These are phyloP conservation scores for Diarsia dahlii DNA, from an alignment of 2,888 invertebrate genomes.

Conservation along the genomic window DNA sequence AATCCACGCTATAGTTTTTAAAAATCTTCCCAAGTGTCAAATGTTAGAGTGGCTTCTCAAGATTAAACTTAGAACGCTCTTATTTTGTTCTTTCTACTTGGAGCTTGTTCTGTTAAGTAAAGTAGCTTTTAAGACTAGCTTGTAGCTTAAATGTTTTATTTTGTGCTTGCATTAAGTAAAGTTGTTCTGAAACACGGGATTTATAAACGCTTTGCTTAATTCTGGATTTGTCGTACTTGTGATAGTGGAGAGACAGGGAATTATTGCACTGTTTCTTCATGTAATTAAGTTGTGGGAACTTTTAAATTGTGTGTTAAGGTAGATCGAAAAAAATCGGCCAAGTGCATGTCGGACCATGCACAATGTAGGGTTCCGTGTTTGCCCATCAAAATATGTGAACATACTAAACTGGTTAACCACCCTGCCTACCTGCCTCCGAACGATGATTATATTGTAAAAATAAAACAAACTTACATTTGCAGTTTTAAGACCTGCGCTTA, in stretches of 20 bases:
- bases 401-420: too few relatives aligned
- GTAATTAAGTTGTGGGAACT: neutral
- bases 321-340: too few relatives aligned
- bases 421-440: too few relatives aligned
- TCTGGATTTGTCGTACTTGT: neutral
- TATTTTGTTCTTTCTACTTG: slow-evolving; percentile 42
- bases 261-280: neutral
- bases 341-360: too few relatives aligned
- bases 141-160: slow-evolving; percentile 37
- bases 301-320: neutral
- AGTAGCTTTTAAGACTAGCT: slow-evolving; percentile 27
- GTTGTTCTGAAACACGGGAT: slow-evolving; percentile 10
- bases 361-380: too few relatives aligned
- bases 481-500: too few relatives aligned
- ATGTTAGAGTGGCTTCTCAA: slow-evolving; percentile 35
- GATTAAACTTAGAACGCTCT: slow-evolving; percentile 35
- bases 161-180: slow-evolving; percentile 25
- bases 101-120: slow-evolving; percentile 29
- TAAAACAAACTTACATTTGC: too few relatives aligned
- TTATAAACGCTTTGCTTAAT: neutral
- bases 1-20: slow-evolving; percentile 31
- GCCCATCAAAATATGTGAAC: too few relatives aligned
- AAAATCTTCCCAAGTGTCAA: slow-evolving; percentile 42
- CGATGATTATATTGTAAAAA: too few relatives aligned
- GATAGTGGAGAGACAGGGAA: neutral